Conservation (phyloP, 2,888 invertebrate species). For the Synanthedon formicaeformis region DNA sequence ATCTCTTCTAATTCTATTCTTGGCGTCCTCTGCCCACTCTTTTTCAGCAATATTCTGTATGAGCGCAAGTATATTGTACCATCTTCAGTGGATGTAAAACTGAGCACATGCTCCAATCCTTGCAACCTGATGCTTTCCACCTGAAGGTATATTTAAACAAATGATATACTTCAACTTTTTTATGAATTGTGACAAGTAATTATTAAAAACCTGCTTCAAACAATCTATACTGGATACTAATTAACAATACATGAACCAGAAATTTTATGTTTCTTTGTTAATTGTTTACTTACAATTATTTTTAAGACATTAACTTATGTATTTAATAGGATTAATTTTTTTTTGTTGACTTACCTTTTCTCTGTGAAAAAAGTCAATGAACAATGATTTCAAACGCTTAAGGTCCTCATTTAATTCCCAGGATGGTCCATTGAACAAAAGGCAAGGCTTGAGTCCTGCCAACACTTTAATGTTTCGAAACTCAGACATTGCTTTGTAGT, state of each 20-base stretch:
- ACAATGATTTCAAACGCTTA: conserved; percentile 85
- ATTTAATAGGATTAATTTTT: background rate
- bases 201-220: too few species aligned
- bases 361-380: conserved; percentile 93
- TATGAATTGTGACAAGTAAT: background rate
- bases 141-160: conserved; percentile 24
- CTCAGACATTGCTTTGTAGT: conserved; percentile 81
- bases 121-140: conserved; percentile 86
- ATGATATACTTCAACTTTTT: background rate
- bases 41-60: conserved; percentile 86
- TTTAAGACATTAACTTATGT: too few species aligned
- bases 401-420: conserved; percentile 88
- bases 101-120: conserved; percentile 93
- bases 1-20: conserved; percentile 93
- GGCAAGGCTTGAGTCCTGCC: conserved; percentile 88
- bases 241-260: too few species aligned
- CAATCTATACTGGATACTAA: too few species aligned
- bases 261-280: too few species aligned
- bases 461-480: conserved; percentile 84
- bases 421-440: conserved; percentile 91
- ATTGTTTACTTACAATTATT: too few species aligned
- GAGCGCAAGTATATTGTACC: conserved; percentile 84
- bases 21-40: conserved; percentile 90
- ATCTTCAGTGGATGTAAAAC: conserved; percentile 85
- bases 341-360: conserved; percentile 62